Evolutionary conservation across 2,113 vertebrate species (phyloP).

Genomic region (Petroica traversi): DNA sequence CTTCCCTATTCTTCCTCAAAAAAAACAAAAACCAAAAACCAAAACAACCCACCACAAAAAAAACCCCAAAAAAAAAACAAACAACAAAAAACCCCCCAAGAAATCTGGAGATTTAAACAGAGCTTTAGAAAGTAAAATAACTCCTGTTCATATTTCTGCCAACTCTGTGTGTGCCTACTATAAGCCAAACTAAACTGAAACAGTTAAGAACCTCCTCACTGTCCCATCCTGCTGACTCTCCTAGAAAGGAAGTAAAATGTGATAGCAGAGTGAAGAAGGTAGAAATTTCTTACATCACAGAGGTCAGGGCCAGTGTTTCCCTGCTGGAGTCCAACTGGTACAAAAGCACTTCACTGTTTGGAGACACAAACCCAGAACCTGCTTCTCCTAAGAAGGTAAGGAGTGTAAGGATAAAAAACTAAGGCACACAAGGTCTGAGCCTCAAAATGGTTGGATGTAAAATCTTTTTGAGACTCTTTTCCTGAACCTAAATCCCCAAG

Average conservation of each 20-base stretch:
- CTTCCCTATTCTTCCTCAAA: background rate
- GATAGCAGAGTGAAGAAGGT: background rate
- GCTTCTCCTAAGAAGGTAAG: background rate
- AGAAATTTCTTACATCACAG: background rate
- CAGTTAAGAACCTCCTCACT: background rate
- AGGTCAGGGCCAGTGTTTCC: background rate
- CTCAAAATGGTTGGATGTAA: background rate
- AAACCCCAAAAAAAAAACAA: background rate
- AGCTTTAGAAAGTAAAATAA: background rate
- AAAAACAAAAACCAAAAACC: background rate
- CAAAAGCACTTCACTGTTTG: background rate
- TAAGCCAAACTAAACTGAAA: background rate
- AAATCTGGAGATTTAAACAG: background rate
- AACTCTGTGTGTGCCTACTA: background rate
- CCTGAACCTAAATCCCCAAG: background rate
- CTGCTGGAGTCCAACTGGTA: background rate
- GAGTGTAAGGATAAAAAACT: background rate
- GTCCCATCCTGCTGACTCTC: background rate
- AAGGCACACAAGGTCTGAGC: background rate
- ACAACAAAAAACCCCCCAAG: too few species aligned
- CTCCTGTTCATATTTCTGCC: background rate
- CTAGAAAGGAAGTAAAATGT: background rate
- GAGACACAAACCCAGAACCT: background rate
- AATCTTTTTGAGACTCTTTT: background rate
- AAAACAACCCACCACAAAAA: too few species aligned